phyloP scores from a whole-genome alignment of 2,888 invertebrate species.

The Crioceris asparagi region DNA sequence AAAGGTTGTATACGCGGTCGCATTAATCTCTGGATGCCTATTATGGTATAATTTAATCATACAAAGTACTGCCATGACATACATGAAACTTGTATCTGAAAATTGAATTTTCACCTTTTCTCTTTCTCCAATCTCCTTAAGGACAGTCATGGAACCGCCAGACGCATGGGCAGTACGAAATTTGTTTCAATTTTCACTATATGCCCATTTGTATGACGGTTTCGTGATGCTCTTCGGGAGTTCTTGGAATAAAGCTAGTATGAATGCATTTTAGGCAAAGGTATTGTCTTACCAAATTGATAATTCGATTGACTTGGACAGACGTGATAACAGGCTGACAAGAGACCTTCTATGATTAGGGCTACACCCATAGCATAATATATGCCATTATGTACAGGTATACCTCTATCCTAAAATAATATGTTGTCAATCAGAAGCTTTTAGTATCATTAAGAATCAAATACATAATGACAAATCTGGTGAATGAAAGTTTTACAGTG shows the following conservation, averaged over 20 bases:
- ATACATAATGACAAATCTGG: too few species aligned
- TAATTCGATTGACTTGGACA: constrained; percentile 85
- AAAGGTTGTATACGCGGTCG: constrained; percentile 68
- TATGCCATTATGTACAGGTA: constrained; percentile 70
- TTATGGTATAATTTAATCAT: constrained; percentile 83
- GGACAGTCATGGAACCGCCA: too few species aligned
- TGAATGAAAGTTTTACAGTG: too few species aligned
- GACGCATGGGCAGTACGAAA: too few species aligned
- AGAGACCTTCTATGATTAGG: constrained; percentile 73
- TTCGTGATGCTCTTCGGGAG: too few species aligned
- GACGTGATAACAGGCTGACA: constrained; percentile 81
- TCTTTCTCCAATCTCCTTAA: too few species aligned
- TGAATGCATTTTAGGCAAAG: background rate
- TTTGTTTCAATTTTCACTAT: too few species aligned
- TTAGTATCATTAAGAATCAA: too few species aligned
- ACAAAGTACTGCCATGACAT: constrained; percentile 73
- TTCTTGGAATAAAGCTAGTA: too few species aligned
- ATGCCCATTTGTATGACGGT: too few species aligned
- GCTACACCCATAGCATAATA: constrained; percentile 81
- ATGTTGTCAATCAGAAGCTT: too few species aligned
- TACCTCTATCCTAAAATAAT: constrained; percentile 46
- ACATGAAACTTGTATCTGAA: constrained; percentile 88
- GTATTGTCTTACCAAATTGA: constrained; percentile 63
- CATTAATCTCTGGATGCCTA: constrained; percentile 78
- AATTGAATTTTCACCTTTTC: too few species aligned